These are phyloP conservation scores for Doryteuthis pealeii DNA, from an alignment of 1,140 invertebrate genomes.

Conservation along the genomic window DNA sequence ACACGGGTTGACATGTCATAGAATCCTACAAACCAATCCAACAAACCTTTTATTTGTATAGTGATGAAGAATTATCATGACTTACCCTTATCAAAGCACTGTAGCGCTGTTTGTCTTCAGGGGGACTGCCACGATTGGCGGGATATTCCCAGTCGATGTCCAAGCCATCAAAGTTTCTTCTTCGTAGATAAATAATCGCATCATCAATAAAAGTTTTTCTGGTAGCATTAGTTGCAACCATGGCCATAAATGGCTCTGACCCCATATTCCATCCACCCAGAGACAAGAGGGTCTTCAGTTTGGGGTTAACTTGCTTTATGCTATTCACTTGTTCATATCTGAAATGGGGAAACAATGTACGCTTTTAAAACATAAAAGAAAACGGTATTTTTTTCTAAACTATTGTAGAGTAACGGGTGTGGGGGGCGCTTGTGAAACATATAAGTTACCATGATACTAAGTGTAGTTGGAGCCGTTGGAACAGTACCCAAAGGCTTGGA, in stretches of 20 bases:
- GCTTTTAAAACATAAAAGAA: not conserved
- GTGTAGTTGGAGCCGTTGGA: no score
- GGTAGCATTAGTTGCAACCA: conserved; percentile 35
- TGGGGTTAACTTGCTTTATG: conserved; percentile 86
- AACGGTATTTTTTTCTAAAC: not conserved
- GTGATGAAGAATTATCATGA: no score
- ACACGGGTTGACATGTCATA: no score
- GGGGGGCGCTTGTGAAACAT: not conserved
- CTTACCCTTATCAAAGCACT: conserved; percentile 78
- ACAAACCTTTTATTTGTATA: no score
- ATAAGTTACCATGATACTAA: no score
- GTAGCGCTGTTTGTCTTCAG: conserved; percentile 87
- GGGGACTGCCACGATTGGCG: conserved; percentile 83
- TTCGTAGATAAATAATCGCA: conserved; percentile 82
- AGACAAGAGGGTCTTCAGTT: conserved; percentile 86
- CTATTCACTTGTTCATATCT: conserved; percentile 41
- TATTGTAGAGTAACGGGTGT: not conserved
- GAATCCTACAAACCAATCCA: no score
- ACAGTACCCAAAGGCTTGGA: no score
- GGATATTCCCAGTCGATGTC: conserved; percentile 98
- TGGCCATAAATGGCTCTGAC: conserved; percentile 67
- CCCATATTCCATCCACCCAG: conserved; percentile 97
- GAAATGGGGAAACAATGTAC: no score
- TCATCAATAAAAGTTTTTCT: conserved; percentile 41
- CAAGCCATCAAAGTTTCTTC: conserved; percentile 92